Evolutionary conservation across 2,797 vertebrate species (phyloP).

Genomic region (Halcyon chelicuti): DNA sequence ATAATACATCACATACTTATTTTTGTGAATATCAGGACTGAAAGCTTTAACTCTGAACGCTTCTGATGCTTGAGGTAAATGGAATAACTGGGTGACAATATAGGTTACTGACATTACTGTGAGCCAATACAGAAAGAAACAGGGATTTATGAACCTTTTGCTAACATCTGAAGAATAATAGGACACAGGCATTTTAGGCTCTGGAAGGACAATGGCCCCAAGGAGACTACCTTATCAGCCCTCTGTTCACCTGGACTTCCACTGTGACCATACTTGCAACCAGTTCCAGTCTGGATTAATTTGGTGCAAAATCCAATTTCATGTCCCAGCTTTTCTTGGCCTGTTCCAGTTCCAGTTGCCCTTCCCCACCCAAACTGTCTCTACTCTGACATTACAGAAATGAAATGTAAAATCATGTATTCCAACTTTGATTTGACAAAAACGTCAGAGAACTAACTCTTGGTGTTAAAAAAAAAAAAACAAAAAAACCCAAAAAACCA

Average conservation of each 20-base stretch:
- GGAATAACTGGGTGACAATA: background rate
- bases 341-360: background rate
- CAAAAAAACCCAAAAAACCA: no score
- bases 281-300: background rate
- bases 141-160: background rate
- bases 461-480: background rate
- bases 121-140: background rate
- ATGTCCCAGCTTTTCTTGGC: background rate
- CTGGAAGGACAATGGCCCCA: background rate
- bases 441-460: background rate
- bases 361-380: background rate
- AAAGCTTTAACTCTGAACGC: background rate
- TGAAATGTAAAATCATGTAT: background rate
- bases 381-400: background rate
- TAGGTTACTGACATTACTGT: background rate
- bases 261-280: background rate
- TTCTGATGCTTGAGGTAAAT: background rate
- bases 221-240: background rate
- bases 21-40: background rate
- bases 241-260: background rate
- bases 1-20: background rate
- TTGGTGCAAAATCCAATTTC: background rate
- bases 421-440: background rate
- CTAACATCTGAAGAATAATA: background rate
- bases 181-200: background rate